Evolutionary conservation across 2,797 vertebrate genomes (phyloP), one percentile per base, ranked within the genome.

Genomic region (Schizopygopsis malacanthus): DNA sequence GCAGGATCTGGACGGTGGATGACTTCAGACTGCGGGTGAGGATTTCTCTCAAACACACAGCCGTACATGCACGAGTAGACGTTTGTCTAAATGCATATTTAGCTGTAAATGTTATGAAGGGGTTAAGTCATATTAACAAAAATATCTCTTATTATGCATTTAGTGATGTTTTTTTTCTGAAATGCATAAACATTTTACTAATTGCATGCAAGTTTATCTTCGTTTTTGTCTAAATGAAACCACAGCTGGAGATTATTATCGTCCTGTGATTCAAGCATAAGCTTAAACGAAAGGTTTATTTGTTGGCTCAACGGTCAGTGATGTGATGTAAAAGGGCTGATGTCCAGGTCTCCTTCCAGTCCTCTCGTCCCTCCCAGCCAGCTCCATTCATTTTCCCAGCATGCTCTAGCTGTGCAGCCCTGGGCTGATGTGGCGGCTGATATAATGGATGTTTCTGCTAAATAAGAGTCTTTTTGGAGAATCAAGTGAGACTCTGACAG

Each of bases 1-100:
- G 98, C 91, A 96, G 98, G 79, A 99, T 99, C 90, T 99, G 98
- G 98, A 99, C 97, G 0, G 96, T 99, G 2, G 98, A 99, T 15
- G 98, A 99, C 93, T 97, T 94, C 93, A 95, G 98, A 15, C 95
- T 99, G 89, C 95, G 98, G 93, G 98, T 99, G 90, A 97, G 97
- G 92, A 2, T 39, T 7, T 13, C n/a, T 20, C 18, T 5, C 15
- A 12, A 39, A 25, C n/a, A 2, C 69, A 45, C 41, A 2, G 11
- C 54, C 54, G 9, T 3, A 0, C 11, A 13, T 7, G 61, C 25
- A 39, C 2, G 7, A 70, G 16, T 16, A 7, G 25, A 4, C 1
- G 39, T 65, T 65, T 43, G 70, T 28, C 12, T 45, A 50, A 28
- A 52, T 28, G 0, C 3, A 0, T 8, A 10, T n/a, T 22, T 39